Conservation (phyloP, 2,113 vertebrate species). For the Poeciliopsis retropinna region DNA sequence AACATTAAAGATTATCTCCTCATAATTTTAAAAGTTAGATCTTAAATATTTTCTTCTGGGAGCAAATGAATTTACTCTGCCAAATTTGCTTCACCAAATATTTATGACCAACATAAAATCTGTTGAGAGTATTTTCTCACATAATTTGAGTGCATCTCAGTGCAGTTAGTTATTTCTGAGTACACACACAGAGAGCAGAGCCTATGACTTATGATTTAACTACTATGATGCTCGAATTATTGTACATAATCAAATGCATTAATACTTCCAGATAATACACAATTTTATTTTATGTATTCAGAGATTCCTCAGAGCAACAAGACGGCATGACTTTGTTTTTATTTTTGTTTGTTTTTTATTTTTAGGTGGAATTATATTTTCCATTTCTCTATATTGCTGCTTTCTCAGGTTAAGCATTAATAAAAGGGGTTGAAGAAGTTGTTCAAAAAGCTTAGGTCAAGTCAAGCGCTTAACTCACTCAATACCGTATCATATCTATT, state of each 20-base stretch:
- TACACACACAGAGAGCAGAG: not conserved
- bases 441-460: slow-evolving; percentile 22
- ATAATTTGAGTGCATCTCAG: not conserved
- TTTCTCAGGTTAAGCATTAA: slow-evolving; percentile 21
- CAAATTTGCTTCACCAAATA: not conserved
- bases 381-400: slow-evolving; percentile 6
- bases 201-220: slow-evolving; percentile 2
- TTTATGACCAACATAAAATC: slow-evolving; percentile 8
- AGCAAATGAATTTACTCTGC: too few species aligned
- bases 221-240: slow-evolving; percentile 15
- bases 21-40: too few species aligned
- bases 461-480: slow-evolving; percentile 32
- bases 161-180: not conserved
- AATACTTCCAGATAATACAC: slow-evolving; percentile 6
- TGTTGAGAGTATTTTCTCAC: not conserved
- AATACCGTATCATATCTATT: slow-evolving; percentile 45
- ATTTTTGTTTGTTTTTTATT: not conserved
- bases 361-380: slow-evolving; percentile 18
- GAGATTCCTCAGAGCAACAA: slow-evolving; percentile 26
- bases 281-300: slow-evolving; percentile 23
- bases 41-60: too few species aligned
- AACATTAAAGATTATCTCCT: too few species aligned
- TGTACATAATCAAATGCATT: slow-evolving; percentile 15
- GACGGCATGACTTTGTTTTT: slow-evolving; percentile 9
- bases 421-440: slow-evolving; percentile 20